phyloP scores from a whole-genome alignment of 1,140 invertebrate species.

The Drusus annulatus region DNA sequence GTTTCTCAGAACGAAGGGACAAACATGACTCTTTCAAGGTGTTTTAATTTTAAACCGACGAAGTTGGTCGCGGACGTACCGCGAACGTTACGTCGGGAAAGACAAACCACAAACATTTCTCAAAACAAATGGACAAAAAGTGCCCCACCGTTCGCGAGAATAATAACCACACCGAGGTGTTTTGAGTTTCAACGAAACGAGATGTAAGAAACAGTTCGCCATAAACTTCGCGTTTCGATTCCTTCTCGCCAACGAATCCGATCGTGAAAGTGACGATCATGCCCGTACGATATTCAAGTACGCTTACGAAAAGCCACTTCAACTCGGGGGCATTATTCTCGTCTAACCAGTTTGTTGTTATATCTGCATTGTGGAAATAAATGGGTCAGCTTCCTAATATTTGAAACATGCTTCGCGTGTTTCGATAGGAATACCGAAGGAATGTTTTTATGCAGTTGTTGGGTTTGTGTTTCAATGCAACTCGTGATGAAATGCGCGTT shows the following conservation, averaged over 20 bases:
- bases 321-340: slow-evolving; percentile 33
- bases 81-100: no score
- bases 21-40: no score
- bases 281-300: slow-evolving; percentile 26
- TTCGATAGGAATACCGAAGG: slow-evolving; percentile 28
- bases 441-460: slow-evolving; percentile 18
- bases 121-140: no score
- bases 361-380: slow-evolving; percentile 4
- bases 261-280: slow-evolving; percentile 33
- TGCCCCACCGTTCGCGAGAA: no score
- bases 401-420: slow-evolving; percentile 20
- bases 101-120: no score
- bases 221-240: background rate
- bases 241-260: background rate
- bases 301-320: slow-evolving; percentile 20
- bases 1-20: no score
- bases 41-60: no score
- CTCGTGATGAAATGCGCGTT: slow-evolving; percentile 5
- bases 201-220: no score
- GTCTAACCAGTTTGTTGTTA: slow-evolving; percentile 26
- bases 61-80: no score
- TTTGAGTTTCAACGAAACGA: no score
- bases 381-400: slow-evolving; percentile 35
- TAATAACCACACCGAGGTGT: no score
- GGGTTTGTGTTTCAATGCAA: background rate